A percentile compares a stretch with the other conserved stretches of the same genome.
Conservation (phyloP, 2,797 vertebrate species). For the Sphaeramia orbicularis region DNA sequence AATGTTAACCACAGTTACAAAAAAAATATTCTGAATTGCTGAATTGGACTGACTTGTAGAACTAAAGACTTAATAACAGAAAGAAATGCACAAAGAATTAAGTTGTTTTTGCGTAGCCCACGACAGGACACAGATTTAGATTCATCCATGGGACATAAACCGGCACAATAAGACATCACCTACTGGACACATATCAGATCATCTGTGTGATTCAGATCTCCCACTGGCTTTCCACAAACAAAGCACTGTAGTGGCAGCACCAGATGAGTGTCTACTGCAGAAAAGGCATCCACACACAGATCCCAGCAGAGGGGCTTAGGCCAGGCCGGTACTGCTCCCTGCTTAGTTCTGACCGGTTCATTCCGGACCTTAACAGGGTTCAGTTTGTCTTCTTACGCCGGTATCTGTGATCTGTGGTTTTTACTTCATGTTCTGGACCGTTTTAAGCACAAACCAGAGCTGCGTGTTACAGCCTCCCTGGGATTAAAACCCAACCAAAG, state of each 20-base stretch:
- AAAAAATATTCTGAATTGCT: no score
- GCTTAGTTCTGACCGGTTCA: conserved; percentile 7
- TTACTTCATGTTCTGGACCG: conserved; percentile 45
- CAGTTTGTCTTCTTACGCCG: conserved; percentile 48
- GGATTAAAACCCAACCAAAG: conserved; percentile 32
- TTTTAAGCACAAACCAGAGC: conserved; percentile 53
- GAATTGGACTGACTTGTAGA: no score
- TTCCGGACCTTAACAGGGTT: conserved; percentile 39
- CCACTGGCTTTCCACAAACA: neutral
- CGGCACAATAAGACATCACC: neutral
- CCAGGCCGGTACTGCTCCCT: conserved; percentile 20
- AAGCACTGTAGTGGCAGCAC: conserved; percentile 7
- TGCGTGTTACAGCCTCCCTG: conserved; percentile 28
- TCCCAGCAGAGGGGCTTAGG: conserved; percentile 4
- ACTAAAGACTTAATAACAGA: no score
- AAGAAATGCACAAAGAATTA: no score
- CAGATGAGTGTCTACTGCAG: conserved; percentile 3
- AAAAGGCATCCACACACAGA: conserved; percentile 18
- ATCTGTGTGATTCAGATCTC: neutral
- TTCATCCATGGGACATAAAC: conserved; percentile 33
- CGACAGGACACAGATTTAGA: no score
- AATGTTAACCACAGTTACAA: no score
- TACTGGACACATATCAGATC: neutral
- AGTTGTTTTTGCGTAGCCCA: no score
- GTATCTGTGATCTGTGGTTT: conserved; percentile 66